Percentiles rank a stretch among this genome's conserved stretches.
Evolutionary conservation across 2,888 invertebrate species (phyloP).

Genomic region (Neoscelio sp.): DNA sequence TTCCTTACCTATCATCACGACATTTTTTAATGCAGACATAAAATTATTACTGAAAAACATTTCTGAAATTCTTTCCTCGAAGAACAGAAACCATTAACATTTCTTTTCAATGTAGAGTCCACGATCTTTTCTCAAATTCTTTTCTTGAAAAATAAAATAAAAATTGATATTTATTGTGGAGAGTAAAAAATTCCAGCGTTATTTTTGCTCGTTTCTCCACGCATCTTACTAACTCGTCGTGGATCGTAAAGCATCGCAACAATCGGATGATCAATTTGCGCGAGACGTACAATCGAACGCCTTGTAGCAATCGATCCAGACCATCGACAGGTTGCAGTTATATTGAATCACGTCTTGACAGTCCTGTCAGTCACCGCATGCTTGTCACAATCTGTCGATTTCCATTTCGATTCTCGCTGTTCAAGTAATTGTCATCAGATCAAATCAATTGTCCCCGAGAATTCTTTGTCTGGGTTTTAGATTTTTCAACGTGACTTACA

Average conservation of each 20-base stretch:
- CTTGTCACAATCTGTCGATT: constrained; percentile 45
- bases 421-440: constrained; percentile 31
- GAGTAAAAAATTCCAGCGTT: too few relatives aligned
- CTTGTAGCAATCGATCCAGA: constrained; percentile 34
- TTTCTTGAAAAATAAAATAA: too few relatives aligned
- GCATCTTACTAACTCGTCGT: too few relatives aligned
- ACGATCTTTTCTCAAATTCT: too few relatives aligned
- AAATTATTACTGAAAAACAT: too few relatives aligned
- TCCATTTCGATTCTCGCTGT: constrained; percentile 29
- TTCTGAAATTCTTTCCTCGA: too few relatives aligned
- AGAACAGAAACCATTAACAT: too few relatives aligned
- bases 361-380: constrained; percentile 49
- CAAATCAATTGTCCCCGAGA: constrained; percentile 18
- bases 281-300: constrained; percentile 32
- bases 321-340: constrained; percentile 44
- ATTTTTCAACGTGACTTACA: constrained; percentile 10
- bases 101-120: too few relatives aligned
- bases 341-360: constrained; percentile 56
- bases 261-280: constrained; percentile 42
- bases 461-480: constrained; percentile 14
- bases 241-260: constrained; percentile 11
- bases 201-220: not conserved
- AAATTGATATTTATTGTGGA: too few relatives aligned
- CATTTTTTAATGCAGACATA: too few relatives aligned
- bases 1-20: too few relatives aligned